Conservation (phyloP, 2,888 invertebrate genomes). For the Muscina levida region DNA sequence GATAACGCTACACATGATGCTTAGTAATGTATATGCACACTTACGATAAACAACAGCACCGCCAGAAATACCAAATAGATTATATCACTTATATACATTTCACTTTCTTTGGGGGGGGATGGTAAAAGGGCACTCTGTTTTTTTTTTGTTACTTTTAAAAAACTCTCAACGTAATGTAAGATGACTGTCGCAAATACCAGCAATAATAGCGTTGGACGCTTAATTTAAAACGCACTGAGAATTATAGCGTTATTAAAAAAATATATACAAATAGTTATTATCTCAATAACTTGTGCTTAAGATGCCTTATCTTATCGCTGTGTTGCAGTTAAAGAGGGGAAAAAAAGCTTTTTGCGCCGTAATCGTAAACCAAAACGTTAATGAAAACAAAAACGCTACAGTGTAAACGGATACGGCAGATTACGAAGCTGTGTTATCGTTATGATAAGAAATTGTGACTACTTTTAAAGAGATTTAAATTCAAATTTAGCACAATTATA, state of each 20-base stretch:
- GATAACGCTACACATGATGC: background rate
- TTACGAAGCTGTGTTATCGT: too few relatives aligned
- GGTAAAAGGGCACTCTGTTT: too few relatives aligned
- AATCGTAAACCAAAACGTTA: too few relatives aligned
- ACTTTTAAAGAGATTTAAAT: too few relatives aligned
- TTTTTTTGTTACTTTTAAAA: too few relatives aligned
- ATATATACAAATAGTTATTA: background rate
- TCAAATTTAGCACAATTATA: too few relatives aligned
- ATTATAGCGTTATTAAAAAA: constrained; percentile 10
- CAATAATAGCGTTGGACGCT: background rate
- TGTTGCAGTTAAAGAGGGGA: background rate
- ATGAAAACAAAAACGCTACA: constrained; percentile 16
- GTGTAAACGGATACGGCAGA: too few relatives aligned
- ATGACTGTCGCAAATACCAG: too few relatives aligned
- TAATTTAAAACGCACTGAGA: constrained; percentile 5
- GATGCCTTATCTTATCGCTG: constrained; percentile 57
- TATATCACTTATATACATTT: constrained; percentile 70
- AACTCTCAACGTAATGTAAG: too few relatives aligned
- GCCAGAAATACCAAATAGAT: constrained; percentile 70
- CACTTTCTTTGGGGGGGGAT: background rate
- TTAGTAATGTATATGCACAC: constrained; percentile 54
- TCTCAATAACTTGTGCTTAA: background rate
- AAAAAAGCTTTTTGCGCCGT: constrained; percentile 39
- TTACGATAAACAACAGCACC: constrained; percentile 71
- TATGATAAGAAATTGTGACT: too few relatives aligned